These are phyloP conservation scores for Drosophila antonietae DNA, from an alignment of 2,888 invertebrate genomes.

Conservation along the genomic window DNA sequence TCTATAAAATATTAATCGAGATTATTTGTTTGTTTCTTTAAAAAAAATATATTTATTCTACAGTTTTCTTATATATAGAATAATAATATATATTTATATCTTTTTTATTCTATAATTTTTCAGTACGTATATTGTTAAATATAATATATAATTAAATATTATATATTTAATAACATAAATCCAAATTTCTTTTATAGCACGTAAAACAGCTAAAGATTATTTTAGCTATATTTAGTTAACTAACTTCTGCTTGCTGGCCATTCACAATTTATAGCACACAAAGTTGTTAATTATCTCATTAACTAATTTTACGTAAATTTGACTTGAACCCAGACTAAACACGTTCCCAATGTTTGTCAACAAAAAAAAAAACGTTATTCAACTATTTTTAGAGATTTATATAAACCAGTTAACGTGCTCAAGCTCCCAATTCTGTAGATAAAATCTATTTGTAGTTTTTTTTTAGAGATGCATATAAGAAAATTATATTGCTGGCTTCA, in stretches of 20 bases:
- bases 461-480: no score
- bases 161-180: not conserved
- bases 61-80: not conserved
- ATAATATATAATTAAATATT: not conserved
- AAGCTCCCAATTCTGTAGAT: no score
- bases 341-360: constrained; percentile 4
- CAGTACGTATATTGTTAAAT: no score
- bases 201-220: not conserved
- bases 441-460: no score
- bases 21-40: no score
- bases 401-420: constrained; percentile 4
- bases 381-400: not conserved
- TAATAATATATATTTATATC: not conserved
- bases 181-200: not conserved
- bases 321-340: not conserved
- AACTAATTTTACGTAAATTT: not conserved
- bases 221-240: not conserved
- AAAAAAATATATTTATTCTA: not conserved
- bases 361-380: not conserved
- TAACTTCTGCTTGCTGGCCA: not conserved
- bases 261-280: not conserved
- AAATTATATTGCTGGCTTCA: not conserved
- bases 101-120: no score
- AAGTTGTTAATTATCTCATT: not conserved
- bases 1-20: no score